Evolutionary conservation across 2,113 vertebrate species (phyloP).

Genomic region (Junco hyemalis): DNA sequence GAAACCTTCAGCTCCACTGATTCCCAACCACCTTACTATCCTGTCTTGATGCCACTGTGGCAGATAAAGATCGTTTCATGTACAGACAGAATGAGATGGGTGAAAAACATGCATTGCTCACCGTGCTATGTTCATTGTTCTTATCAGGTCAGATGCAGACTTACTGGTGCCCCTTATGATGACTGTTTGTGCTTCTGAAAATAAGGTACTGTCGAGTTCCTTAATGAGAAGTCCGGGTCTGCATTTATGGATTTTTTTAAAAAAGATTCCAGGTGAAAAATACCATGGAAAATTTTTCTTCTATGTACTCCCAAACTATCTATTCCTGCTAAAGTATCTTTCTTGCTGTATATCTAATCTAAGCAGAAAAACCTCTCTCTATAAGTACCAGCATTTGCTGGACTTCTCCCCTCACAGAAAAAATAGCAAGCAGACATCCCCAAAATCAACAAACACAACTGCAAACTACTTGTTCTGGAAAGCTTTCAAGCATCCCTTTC

Average conservation of each 20-base stretch:
- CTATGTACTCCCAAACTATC: not conserved
- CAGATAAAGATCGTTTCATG: not conserved
- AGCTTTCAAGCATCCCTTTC: not conserved
- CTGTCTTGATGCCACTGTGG: not conserved
- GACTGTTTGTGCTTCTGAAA: not conserved
- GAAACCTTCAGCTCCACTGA: not conserved
- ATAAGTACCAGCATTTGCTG: not conserved
- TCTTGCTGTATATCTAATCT: not conserved
- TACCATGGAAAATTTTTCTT: not conserved
- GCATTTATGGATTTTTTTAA: not conserved
- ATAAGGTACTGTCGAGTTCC: not conserved
- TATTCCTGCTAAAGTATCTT: not conserved
- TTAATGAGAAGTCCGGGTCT: not conserved
- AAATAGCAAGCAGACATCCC: not conserved
- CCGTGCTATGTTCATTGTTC: slow-evolving; percentile 51
- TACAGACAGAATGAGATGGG: not conserved
- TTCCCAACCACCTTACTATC: not conserved
- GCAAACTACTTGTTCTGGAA: not conserved
- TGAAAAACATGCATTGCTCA: slow-evolving; percentile 53
- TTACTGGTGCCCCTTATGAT: slow-evolving; percentile 24
- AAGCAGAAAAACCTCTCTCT: not conserved
- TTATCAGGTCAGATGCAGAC: slow-evolving; percentile 34
- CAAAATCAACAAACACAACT: slow-evolving; percentile 7
- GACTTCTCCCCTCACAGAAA: not conserved
- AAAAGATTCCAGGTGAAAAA: slow-evolving; percentile 11